These are phyloP conservation scores for Pipistrellus pygmaeus DNA, from an alignment of 2,797 vertebrate species.

Conservation along the genomic window DNA sequence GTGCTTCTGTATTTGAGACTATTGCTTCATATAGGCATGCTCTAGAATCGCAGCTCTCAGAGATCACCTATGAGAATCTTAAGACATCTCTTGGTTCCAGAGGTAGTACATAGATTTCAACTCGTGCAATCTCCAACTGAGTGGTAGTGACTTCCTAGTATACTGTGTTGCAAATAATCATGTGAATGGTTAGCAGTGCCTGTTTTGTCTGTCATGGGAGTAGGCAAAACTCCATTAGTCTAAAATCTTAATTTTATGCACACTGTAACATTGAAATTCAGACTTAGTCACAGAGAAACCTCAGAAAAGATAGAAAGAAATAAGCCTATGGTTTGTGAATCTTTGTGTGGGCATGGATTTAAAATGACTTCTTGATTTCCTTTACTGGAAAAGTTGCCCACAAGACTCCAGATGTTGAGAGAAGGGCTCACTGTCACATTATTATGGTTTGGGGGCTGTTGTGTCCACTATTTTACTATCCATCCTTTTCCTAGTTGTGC, in stretches of 20 bases:
- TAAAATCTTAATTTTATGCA: constrained; percentile 51
- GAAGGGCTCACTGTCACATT: background rate
- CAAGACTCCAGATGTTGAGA: constrained; percentile 36
- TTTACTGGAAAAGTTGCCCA: constrained; percentile 50
- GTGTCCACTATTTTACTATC: background rate
- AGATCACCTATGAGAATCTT: background rate
- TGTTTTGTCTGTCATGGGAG: background rate
- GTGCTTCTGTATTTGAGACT: background rate
- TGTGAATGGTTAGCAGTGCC: constrained; percentile 28
- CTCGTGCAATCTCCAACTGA: background rate
- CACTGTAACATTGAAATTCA: constrained; percentile 62
- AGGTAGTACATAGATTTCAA: background rate
- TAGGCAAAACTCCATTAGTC: background rate
- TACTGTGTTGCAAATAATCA: background rate
- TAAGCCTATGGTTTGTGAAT: constrained; percentile 16
- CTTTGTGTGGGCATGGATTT: background rate
- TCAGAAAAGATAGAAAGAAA: constrained; percentile 30
- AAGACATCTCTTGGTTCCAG: background rate
- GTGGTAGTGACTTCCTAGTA: background rate
- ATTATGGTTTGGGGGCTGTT: background rate
- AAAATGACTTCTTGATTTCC: constrained; percentile 53
- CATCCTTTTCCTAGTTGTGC: constrained; percentile 14
- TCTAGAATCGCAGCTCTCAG: background rate
- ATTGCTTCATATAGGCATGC: background rate
- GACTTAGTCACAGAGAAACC: constrained; percentile 56